These are phyloP conservation scores for Parazoanthus swiftii DNA, from an alignment of 92 coral and sea anemone species.

Conservation along the genomic window DNA sequence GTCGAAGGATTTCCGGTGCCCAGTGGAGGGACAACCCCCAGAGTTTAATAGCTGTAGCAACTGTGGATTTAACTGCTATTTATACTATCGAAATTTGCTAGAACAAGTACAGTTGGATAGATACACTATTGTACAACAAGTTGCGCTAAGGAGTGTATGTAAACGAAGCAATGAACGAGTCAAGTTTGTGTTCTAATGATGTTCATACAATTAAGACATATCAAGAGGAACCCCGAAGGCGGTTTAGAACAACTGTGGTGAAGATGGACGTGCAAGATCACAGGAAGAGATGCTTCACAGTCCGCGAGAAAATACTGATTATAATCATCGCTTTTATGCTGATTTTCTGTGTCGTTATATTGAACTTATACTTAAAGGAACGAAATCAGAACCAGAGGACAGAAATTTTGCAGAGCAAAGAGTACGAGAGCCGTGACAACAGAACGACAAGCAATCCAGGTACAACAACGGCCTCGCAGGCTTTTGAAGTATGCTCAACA, in stretches of 20 bases:
- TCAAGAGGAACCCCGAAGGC: neutral
- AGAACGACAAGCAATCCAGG: constrained; percentile 22
- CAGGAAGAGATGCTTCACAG: constrained; percentile 36
- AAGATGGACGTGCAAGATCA: neutral
- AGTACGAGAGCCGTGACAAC: constrained; percentile 7
- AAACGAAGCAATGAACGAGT: constrained; percentile 16
- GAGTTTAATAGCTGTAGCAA: neutral
- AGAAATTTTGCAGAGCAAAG: neutral
- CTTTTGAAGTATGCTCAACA: constrained; percentile 25
- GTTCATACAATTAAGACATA: neutral
- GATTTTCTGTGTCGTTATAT: constrained; percentile 54
- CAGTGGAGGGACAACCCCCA: neutral
- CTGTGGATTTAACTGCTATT: neutral
- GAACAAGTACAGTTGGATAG: neutral
- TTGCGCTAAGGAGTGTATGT: neutral
- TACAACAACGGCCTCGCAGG: neutral
- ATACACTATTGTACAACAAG: neutral
- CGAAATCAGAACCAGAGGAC: constrained; percentile 31
- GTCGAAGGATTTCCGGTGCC: constrained; percentile 14
- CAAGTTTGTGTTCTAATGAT: neutral
- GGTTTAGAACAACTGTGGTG: neutral
- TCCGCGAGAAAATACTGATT: constrained; percentile 58
- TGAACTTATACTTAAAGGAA: constrained; percentile 66
- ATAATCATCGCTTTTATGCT: constrained; percentile 53
- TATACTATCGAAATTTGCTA: neutral